Evolutionary conservation across 1,140 invertebrate genomes (phyloP).

Genomic region (Drosophila quadrilineata): DNA sequence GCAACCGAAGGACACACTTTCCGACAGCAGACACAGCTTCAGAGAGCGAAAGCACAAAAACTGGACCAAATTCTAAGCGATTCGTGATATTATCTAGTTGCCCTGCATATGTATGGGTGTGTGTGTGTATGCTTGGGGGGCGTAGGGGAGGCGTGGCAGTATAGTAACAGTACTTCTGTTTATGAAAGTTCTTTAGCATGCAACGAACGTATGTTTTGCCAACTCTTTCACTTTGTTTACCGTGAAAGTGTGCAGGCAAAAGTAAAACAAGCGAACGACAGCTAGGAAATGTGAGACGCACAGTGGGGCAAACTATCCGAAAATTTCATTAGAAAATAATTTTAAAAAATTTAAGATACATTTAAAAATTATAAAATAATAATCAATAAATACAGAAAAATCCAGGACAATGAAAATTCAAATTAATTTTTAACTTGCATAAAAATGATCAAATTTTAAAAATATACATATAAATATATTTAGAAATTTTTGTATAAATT

Average conservation of each 20-base stretch:
- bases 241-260: slow-evolving; percentile 34
- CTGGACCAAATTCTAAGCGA: slow-evolving; percentile 18
- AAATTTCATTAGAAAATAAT: neutral
- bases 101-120: neutral
- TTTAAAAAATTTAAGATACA: neutral
- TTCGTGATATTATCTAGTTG: neutral
- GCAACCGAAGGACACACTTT: slow-evolving; percentile 1
- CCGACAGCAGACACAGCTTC: slow-evolving; percentile 12
- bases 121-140: neutral
- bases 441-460: too few relatives aligned
- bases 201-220: slow-evolving; percentile 61
- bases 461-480: too few relatives aligned
- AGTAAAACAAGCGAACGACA: slow-evolving; percentile 30
- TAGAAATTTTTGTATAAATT: too few relatives aligned
- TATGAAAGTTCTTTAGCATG: slow-evolving; percentile 53
- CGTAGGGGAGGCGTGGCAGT: neutral
- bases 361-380: neutral
- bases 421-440: too few relatives aligned
- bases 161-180: slow-evolving; percentile 21
- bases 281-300: slow-evolving; percentile 38
- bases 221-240: slow-evolving; percentile 64
- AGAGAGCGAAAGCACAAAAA: slow-evolving; percentile 19
- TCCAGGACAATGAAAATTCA: too few relatives aligned
- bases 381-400: neutral
- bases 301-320: slow-evolving; percentile 9